phyloP scores from a whole-genome alignment of 2,113 vertebrate species.

The Salvator merianae region DNA sequence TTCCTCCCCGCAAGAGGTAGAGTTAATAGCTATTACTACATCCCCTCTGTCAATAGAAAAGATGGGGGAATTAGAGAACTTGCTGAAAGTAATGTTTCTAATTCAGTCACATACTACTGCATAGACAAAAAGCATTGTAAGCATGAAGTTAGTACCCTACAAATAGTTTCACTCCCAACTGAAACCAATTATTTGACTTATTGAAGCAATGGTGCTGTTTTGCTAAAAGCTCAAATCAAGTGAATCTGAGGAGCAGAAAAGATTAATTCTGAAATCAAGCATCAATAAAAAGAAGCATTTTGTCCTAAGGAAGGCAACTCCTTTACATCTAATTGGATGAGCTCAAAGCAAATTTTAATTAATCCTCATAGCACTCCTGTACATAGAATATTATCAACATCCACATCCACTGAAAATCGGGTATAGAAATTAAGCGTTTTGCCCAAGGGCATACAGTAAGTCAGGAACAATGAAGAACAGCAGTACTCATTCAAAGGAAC shows the following conservation, averaged over 20 bases:
- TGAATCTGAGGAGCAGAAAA: conserved; percentile 22
- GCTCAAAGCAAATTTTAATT: conserved; percentile 39
- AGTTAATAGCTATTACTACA: conserved; percentile 3
- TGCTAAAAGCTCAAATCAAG: conserved; percentile 33
- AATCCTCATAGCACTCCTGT: conserved; percentile 4
- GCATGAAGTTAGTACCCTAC: conserved; percentile 20
- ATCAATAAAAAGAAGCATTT: conserved; percentile 26
- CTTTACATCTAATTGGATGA: conserved; percentile 14
- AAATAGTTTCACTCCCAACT: conserved; percentile 40
- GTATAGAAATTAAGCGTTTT: conserved; percentile 31
- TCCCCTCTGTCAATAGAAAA: conserved; percentile 8
- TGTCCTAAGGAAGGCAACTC: conserved; percentile 12
- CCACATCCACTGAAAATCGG: background rate
- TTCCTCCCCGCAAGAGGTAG: background rate
- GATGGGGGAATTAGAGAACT: conserved; percentile 22
- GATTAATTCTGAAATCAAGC: conserved; percentile 5
- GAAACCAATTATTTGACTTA: conserved; percentile 39
- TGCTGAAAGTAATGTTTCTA: conserved; percentile 25
- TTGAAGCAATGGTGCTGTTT: conserved; percentile 27
- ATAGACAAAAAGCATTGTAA: conserved; percentile 34
- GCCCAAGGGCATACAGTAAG: background rate
- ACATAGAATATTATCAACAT: background rate
- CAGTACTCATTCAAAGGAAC: background rate
- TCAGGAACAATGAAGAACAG: conserved; percentile 18
- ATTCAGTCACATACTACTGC: conserved; percentile 39